Percentiles rank a stretch among this genome's conserved stretches.
Conservation (phyloP, 92 coral and sea anemone genomes). For the Metridium senile region DNA sequence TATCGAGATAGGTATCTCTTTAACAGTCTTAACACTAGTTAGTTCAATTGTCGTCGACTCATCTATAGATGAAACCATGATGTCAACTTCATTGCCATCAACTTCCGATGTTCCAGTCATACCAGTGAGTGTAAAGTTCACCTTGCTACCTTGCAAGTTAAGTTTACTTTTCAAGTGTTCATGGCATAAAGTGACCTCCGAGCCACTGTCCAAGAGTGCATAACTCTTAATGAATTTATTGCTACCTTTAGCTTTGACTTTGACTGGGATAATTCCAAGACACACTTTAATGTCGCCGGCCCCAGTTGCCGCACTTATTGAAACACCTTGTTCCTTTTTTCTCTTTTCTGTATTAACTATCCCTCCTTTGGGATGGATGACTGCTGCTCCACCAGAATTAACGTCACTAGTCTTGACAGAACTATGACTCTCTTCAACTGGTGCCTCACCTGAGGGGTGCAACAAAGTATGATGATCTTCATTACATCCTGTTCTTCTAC, state of each 20-base stretch:
- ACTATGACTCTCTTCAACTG: not conserved
- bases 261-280: conserved; percentile 71
- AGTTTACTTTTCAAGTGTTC: conserved; percentile 42
- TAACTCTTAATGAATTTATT: conserved; percentile 38
- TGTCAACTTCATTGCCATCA: conserved; percentile 43
- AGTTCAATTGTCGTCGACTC: conserved; percentile 44
- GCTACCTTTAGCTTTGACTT: conserved; percentile 52
- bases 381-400: not conserved
- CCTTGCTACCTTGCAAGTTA: conserved; percentile 38
- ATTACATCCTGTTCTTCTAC: conserved; percentile 41
- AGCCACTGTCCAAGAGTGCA: conserved; percentile 65
- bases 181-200: conserved; percentile 70
- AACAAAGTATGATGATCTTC: conserved; percentile 49
- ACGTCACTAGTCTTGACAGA: not conserved
- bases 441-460: conserved; percentile 30
- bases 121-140: conserved; percentile 56
- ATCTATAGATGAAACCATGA: conserved; percentile 58
- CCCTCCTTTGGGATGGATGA: not conserved
- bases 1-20: conserved; percentile 52
- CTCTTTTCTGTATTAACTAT: conserved; percentile 6
- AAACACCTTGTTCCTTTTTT: too few relatives aligned
- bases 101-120: conserved; percentile 54
- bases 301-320: conserved; percentile 58
- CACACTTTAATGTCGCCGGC: conserved; percentile 67
- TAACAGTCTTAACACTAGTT: conserved; percentile 52